These are phyloP conservation scores for Lacanobia oleracea DNA, from an alignment of 2,888 invertebrate genomes.

Conservation along the genomic window DNA sequence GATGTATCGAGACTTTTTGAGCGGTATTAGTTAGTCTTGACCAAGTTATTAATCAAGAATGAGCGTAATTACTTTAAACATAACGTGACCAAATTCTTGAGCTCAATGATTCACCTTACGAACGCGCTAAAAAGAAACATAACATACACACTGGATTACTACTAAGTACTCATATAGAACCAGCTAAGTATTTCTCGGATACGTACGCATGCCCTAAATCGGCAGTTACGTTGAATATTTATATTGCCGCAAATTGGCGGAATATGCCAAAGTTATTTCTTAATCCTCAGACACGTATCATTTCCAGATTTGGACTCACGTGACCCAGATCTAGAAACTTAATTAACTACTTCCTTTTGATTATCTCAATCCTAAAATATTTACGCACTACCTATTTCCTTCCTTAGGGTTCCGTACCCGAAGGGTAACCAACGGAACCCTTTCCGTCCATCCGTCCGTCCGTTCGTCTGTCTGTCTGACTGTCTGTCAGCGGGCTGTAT, in stretches of 20 bases:
- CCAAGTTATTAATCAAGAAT: constrained; percentile 51
- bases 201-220: constrained; percentile 46
- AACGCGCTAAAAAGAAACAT: constrained; percentile 6
- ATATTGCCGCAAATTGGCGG: constrained; percentile 58
- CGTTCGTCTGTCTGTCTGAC: no score
- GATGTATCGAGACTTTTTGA: background rate
- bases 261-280: constrained; percentile 65
- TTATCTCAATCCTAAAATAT: constrained; percentile 33
- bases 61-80: constrained; percentile 39
- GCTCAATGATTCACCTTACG: constrained; percentile 51
- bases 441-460: no score
- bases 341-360: constrained; percentile 58
- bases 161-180: constrained; percentile 31
- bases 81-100: constrained; percentile 32
- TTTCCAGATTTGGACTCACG: constrained; percentile 44
- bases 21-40: constrained; percentile 31
- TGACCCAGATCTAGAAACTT: constrained; percentile 58
- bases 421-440: no score
- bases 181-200: constrained; percentile 22
- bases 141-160: constrained; percentile 18
- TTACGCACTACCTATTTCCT: constrained; percentile 3
- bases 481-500: no score
- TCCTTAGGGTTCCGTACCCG: no score
- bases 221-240: constrained; percentile 67
- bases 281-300: constrained; percentile 55